Evolutionary conservation across 2,888 invertebrate species (phyloP).

Genomic region (Metellina segmentata): DNA sequence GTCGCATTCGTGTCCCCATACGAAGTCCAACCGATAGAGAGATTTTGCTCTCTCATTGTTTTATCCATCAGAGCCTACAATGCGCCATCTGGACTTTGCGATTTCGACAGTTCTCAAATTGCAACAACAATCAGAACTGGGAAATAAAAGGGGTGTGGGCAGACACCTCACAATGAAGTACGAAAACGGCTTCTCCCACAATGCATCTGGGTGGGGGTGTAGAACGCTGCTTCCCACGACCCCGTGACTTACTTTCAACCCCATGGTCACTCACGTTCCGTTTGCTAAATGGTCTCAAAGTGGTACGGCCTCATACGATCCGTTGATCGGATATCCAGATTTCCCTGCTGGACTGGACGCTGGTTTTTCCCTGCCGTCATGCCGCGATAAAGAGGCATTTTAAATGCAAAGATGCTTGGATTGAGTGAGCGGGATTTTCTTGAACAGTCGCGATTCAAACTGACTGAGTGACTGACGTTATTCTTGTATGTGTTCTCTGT

Average conservation of each 20-base stretch:
- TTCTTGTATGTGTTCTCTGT: too few species aligned
- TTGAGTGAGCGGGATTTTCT: too few species aligned
- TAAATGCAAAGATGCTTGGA: neutral
- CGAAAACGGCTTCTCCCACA: conserved; percentile 15
- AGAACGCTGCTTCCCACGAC: conserved; percentile 62
- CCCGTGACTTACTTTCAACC: conserved; percentile 64
- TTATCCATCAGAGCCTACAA: neutral
- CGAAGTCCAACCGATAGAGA: neutral
- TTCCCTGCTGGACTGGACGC: neutral
- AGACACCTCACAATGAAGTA: neutral
- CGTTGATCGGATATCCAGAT: conserved; percentile 22
- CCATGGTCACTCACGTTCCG: conserved; percentile 64
- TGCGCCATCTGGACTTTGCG: neutral
- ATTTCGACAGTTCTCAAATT: conserved; percentile 31
- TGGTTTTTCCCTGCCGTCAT: conserved; percentile 12
- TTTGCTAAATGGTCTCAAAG: conserved; percentile 22
- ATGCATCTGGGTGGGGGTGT: conserved; percentile 31
- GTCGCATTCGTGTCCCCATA: neutral
- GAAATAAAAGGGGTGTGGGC: conserved; percentile 40
- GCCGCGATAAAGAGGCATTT: neutral
- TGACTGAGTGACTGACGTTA: too few species aligned
- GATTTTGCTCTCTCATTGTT: neutral
- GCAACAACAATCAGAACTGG: conserved; percentile 1
- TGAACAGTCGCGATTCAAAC: too few species aligned
- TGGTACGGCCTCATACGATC: conserved; percentile 40